These are phyloP conservation scores for Echeneis naucrates DNA, from an alignment of 2,797 vertebrate genomes.

Conservation along the genomic window DNA sequence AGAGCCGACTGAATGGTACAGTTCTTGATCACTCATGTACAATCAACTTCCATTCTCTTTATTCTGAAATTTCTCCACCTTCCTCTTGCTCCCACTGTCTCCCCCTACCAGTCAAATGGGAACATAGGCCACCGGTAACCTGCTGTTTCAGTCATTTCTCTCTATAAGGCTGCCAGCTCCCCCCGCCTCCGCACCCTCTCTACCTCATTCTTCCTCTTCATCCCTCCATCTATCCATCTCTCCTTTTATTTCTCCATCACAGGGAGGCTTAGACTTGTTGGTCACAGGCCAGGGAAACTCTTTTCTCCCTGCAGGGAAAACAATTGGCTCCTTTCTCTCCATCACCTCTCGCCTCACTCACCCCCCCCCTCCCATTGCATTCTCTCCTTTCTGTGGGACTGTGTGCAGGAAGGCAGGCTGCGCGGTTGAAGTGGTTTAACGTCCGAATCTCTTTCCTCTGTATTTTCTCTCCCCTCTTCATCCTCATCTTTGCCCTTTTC, in stretches of 20 bases:
- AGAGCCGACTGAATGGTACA: neutral
- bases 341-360: slow-evolving; percentile 57
- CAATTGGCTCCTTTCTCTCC: slow-evolving; percentile 75
- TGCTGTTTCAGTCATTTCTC: slow-evolving; percentile 61
- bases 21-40: neutral
- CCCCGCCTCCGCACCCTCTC: slow-evolving; percentile 25
- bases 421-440: slow-evolving; percentile 38
- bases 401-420: slow-evolving; percentile 32
- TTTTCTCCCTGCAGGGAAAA: slow-evolving; percentile 71
- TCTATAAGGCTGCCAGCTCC: slow-evolving; percentile 35
- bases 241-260: slow-evolving; percentile 56
- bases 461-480: neutral
- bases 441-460: slow-evolving; percentile 29
- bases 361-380: slow-evolving; percentile 31
- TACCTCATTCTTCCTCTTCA: slow-evolving; percentile 37
- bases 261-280: slow-evolving; percentile 71
- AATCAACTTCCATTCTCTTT: too few species aligned
- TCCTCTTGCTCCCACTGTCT: neutral
- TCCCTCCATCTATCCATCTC: slow-evolving; percentile 39
- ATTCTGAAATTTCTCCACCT: too few species aligned
- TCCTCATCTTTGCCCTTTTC: neutral
- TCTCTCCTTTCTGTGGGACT: slow-evolving; percentile 51
- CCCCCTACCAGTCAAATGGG: slow-evolving; percentile 44
- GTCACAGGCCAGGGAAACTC: slow-evolving; percentile 77
- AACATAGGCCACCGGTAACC: slow-evolving; percentile 77